Evolutionary conservation across 2,888 invertebrate species (phyloP).

Genomic region (Pseudococcus viburni): DNA sequence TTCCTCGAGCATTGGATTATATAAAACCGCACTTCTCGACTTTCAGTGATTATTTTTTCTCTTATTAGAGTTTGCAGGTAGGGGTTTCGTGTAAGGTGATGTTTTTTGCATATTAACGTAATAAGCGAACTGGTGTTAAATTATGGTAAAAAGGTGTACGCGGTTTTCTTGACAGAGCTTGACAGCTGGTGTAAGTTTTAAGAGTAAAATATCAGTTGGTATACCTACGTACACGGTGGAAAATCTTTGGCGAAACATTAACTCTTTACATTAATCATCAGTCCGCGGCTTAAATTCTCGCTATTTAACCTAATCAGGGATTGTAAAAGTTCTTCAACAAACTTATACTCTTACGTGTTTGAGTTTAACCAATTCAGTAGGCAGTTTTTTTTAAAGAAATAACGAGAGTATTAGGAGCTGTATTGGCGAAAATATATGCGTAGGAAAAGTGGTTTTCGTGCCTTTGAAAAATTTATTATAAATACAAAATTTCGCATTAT

Average conservation of each 20-base stretch:
- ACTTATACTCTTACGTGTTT: neutral
- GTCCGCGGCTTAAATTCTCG: neutral
- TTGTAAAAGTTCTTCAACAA: constrained; percentile 32
- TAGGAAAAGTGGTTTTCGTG: neutral
- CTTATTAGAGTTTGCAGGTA: neutral
- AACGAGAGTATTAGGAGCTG: neutral
- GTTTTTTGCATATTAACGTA: constrained; percentile 17
- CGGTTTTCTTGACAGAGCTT: constrained; percentile 21
- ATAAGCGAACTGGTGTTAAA: neutral
- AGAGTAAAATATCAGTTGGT: neutral
- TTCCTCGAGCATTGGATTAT: neutral
- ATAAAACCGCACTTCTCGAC: neutral
- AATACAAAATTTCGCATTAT: neutral
- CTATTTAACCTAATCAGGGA: constrained; percentile 43
- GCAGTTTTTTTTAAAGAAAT: neutral
- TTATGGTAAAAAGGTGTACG: constrained; percentile 26
- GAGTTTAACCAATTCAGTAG: neutral
- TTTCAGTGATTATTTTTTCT: neutral
- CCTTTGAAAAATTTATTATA: neutral
- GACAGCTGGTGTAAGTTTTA: constrained; percentile 27
- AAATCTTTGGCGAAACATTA: constrained; percentile 24
- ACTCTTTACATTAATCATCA: constrained; percentile 39
- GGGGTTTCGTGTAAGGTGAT: neutral
- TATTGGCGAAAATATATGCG: neutral
- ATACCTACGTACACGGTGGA: neutral